Evolutionary conservation across 2,113 vertebrate genomes (phyloP), one percentile per base, ranked within the genome.

Genomic region (Albula glossodonta): DNA sequence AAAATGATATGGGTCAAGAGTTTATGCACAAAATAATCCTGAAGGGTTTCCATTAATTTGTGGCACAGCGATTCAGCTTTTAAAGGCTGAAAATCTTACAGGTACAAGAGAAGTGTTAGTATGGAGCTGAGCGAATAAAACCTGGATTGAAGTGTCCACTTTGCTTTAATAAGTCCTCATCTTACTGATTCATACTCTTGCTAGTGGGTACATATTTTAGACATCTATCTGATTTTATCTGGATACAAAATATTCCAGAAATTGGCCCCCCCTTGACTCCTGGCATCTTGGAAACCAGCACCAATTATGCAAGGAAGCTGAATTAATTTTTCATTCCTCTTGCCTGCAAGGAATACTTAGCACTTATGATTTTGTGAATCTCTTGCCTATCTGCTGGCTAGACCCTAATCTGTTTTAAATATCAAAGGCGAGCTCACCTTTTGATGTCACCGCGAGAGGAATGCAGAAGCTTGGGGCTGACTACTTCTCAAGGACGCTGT

Each of bases 281-380:
- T n/a, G 57, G 11, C 19, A 48, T 70, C 15, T 48, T 41, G 74
- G 51, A 87, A 87, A 85, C 78, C 52, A 57, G 52, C 49, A 51
- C 80, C 80, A 83, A 85, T 82, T 88, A 88, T 88, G 52, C 41
- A 83, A 82, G 77, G 52, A 91, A 92, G 91, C 90, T 92, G 92
- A 86, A 91, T 94, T 91, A 93, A 93, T 94, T 93, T 93, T 91
- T 92, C 82, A 93, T 91, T 82, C 86, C 83, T 81, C 66, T 82
- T 87, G 81, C 86, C 86, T 91, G 91, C 90, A 82, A 88, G 86
- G 90, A 94, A 92, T 93, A 87, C 87, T 87, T 91, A 93, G 87
- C 79, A 80, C 50, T 13, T 60, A 85, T 49, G n/a, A 86, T 85
- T 60, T 86, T 57, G n/a, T 22, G 70, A 88, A 79, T 63, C 50